Base-by-base conservation (phyloP, 2,797 vertebrate genomes). In the Pogoniulus pusillus region DNA sequence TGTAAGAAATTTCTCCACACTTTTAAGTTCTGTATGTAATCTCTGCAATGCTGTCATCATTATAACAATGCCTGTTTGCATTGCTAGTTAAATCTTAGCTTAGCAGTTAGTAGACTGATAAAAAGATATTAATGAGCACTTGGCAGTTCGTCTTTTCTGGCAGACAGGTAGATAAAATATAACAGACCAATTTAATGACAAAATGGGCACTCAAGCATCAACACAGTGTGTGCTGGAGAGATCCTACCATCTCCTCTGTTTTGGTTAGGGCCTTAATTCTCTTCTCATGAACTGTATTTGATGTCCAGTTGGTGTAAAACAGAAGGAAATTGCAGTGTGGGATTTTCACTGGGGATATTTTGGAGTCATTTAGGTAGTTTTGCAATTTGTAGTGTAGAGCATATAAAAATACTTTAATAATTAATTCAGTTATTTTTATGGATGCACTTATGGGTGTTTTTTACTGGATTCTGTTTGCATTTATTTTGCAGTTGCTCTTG, bases 121-220 rank as follows among this genome's bases (percentile, higher is more conserved):
- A 85, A 81, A 91, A 94, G 58, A 69, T 91, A 93, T 74, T 90
- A 87, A 94, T 70, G 87, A 78, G 70, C 79, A 87, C 78, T 93
- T 93, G 92, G 85, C 89, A 84, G 82, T 85, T 91, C 37, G 58
- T 82, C 59, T 63, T 65, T 85, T 73, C 87, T 93, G 87, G 78
- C 90, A 94, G 74, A 80, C 72, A 89, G 79, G 64, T 73, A 62
- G 78, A 91, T 86, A 78, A 71, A 93, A 82, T 63, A 47, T 84
- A 66, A 26, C 26, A 59, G 49, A 58, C 53, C 43, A 30, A 30
- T 72, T 76, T 86, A 93, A 87, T 84, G 80, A 91, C 91, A 41
- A 94, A 94, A 89, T 81, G 87, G 93, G 89, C 82, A 59, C 69
- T 91, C 34, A 10, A 59, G 83, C 80, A 55, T 16, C 83, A 71